Evolutionary conservation across 2,113 vertebrate genomes (phyloP).

Genomic region (Colistium nudipinnis): DNA sequence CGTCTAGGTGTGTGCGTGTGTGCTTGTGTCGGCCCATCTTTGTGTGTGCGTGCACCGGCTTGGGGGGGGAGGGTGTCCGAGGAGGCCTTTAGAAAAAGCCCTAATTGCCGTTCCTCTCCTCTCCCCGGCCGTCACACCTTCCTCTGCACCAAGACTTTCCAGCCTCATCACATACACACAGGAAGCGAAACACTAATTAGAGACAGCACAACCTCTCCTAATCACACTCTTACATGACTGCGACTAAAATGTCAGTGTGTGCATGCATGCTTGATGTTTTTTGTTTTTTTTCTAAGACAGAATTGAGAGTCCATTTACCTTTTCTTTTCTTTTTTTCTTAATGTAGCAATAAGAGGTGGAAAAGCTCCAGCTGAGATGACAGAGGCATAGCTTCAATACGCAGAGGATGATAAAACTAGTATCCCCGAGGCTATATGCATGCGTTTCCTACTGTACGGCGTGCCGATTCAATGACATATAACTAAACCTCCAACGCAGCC

Average conservation of each 20-base stretch:
- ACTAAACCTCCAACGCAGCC: conserved; percentile 13
- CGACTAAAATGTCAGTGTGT: conserved; percentile 70
- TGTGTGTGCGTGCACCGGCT: conserved; percentile 22
- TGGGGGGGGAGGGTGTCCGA: conserved; percentile 44
- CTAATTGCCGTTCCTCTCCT: conserved; percentile 75
- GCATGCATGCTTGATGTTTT: conserved; percentile 38
- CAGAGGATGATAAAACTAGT: conserved; percentile 19
- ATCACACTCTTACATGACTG: conserved; percentile 66
- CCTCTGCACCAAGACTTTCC: conserved; percentile 64
- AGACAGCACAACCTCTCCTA: conserved; percentile 67
- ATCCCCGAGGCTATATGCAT: conserved; percentile 39
- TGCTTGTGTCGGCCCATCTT: conserved; percentile 27
- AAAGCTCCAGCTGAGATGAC: conserved; percentile 41
- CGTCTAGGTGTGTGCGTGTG: conserved; percentile 27
- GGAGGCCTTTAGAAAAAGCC: conserved; percentile 72
- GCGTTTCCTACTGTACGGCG: conserved; percentile 35
- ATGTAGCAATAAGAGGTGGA: conserved; percentile 20
- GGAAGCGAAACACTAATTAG: conserved; percentile 75
- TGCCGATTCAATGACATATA: conserved; percentile 29
- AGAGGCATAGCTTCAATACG: conserved; percentile 24
- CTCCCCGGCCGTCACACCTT: conserved; percentile 74
- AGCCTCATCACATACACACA: conserved; percentile 67
- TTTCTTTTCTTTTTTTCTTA: not conserved
- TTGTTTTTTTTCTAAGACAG: conserved; percentile 9
- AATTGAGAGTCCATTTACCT: conserved; percentile 27